A percentile compares a stretch with the other conserved stretches of the same genome.
Conservation (phyloP, 2,797 vertebrate species). For the Microcaecilia unicolor region DNA sequence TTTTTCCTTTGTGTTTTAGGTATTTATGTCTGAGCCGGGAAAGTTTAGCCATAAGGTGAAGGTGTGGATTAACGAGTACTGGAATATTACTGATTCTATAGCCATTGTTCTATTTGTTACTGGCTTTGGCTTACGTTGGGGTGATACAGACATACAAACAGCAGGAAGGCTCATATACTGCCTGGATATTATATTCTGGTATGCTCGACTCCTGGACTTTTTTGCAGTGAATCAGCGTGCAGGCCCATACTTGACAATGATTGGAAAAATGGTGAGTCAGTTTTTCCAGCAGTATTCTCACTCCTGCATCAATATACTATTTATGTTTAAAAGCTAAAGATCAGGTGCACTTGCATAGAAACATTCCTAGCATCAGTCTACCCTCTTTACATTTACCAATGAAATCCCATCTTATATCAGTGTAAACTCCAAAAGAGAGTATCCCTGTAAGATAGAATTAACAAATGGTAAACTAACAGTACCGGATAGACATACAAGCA, state of each 20-base stretch:
- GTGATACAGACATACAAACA: conserved; percentile 45
- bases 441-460: too few relatives aligned
- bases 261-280: conserved; percentile 87
- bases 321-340: too few relatives aligned
- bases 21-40: conserved; percentile 83
- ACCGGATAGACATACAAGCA: too few relatives aligned
- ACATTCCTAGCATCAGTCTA: too few relatives aligned
- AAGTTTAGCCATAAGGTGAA: conserved; percentile 85
- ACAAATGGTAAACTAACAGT: too few relatives aligned
- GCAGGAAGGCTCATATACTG: conserved; percentile 80
- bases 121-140: conserved; percentile 75
- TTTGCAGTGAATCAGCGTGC: conserved; percentile 90
- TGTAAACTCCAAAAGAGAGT: too few relatives aligned
- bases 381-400: too few relatives aligned
- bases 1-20: conserved; percentile 39
- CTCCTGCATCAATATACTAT: too few relatives aligned
- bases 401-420: too few relatives aligned
- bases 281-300: too few relatives aligned
- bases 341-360: too few relatives aligned
- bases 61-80: conserved; percentile 94
- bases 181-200: conserved; percentile 97
- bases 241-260: conserved; percentile 94
- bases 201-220: conserved; percentile 80
- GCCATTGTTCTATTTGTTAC: conserved; percentile 79
- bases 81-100: conserved; percentile 84